These are phyloP conservation scores for Amblyteles armatorius DNA, from an alignment of 2,888 invertebrate species.

Conservation along the genomic window DNA sequence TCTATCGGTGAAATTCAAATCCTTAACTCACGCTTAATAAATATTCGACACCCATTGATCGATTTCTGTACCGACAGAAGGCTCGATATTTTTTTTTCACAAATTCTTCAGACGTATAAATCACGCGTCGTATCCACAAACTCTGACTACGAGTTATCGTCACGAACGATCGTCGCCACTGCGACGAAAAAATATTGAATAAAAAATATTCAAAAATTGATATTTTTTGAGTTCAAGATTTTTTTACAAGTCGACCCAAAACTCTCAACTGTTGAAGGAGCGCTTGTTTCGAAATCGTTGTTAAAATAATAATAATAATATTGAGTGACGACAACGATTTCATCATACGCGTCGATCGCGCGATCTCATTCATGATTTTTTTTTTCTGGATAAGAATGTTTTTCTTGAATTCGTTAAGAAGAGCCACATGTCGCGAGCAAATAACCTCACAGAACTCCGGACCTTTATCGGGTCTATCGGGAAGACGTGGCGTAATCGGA, in stretches of 20 bases:
- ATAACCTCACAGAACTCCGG: not conserved
- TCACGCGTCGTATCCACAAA: constrained; percentile 28
- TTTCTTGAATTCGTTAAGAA: not conserved
- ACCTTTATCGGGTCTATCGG: too few relatives aligned
- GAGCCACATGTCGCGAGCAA: not conserved
- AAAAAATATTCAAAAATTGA: not conserved
- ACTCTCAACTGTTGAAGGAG: too few relatives aligned
- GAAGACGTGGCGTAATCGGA: too few relatives aligned
- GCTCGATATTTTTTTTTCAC: constrained; percentile 19
- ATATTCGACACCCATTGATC: too few relatives aligned
- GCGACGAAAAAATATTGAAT: not conserved
- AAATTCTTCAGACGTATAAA: constrained; percentile 35
- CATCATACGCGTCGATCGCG: not conserved
- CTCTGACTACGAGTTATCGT: not conserved
- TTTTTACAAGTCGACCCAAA: too few relatives aligned
- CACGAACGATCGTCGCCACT: constrained; percentile 8
- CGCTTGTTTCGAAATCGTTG: too few relatives aligned
- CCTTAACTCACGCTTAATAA: too few relatives aligned
- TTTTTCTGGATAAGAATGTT: constrained; percentile 11
- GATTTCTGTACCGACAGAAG: not conserved
- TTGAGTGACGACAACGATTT: constrained; percentile 17
- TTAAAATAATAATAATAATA: too few relatives aligned
- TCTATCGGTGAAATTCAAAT: too few relatives aligned
- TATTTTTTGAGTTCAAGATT: too few relatives aligned
- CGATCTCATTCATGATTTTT: constrained; percentile 27